Evolutionary conservation across 2,888 invertebrate genomes (phyloP), one percentile per base, ranked within the genome.

Genomic region (Platerodrilus igneus): DNA sequence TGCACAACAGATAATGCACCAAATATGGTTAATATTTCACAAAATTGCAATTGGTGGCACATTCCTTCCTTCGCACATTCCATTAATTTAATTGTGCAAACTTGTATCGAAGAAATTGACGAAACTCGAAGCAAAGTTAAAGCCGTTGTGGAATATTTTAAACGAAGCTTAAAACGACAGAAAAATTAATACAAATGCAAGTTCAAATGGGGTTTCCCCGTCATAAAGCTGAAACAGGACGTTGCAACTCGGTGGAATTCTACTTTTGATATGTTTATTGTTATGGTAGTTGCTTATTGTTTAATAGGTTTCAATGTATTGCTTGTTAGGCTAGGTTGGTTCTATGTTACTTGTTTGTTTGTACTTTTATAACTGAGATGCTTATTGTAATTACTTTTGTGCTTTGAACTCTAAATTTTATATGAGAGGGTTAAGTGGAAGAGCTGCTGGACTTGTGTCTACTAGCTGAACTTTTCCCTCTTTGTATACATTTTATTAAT

Each of bases 161-260:
- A 39, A 19, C 20, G 31, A 3, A 50, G 43, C 20, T n/a, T n/a
- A n/a, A n/a, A n/a, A n/a, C n/a, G n/a, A n/a, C n/a, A n/a, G n/a
- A n/a, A n/a, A n/a, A n/a, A n/a, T n/a, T n/a, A 35, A 20, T 4
- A 23, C 45, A 46, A 41, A 40, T 49, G 33, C 18, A 36, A 14
- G n/a, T n/a, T n/a, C n/a, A 32, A 19, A 7, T 6, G 6, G 10
- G 8, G 9, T 9, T 16, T 25, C 13, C 27, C 36, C 15, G 28
- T n/a, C n/a, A n/a, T 49, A 17, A 49, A 52, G 29, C 45, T 52
- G 27, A 52, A 28, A 33, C 47, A 41, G 11, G 47, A 50, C 15
- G 50, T 53, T 6, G 10, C 23, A 1, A 50, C 48, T 7, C 27
- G 50, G 27, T 51, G 51, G 50, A 53, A 53, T 32, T 47, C 45